phyloP scores from a whole-genome alignment of 2,113 vertebrate species.

The Xyrauchen texanus region DNA sequence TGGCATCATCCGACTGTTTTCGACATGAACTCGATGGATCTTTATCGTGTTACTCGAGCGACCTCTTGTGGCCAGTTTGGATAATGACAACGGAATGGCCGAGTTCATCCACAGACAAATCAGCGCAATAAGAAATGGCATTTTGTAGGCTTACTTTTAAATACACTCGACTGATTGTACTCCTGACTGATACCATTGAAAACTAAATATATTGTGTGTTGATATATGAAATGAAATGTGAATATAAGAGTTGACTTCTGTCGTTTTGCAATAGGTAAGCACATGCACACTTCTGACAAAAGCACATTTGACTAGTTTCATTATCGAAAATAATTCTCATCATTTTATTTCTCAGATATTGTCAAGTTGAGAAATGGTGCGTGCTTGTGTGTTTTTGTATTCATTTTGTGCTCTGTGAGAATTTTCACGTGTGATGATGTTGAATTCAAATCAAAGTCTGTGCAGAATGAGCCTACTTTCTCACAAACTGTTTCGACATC shows the following conservation, averaged over 20 bases:
- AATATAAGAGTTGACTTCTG: neutral
- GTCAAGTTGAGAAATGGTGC: no score
- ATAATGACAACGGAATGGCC: neutral
- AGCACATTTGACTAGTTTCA: no score
- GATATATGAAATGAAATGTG: neutral
- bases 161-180: neutral
- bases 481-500: conserved; percentile 76
- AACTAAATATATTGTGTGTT: neutral
- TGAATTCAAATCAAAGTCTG: conserved; percentile 67
- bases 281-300: neutral
- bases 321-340: no score
- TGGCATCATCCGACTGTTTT: neutral
- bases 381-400: conserved; percentile 55
- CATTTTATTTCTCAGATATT: no score
- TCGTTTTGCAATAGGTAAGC: no score
- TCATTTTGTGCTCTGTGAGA: conserved; percentile 16
- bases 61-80: conserved; percentile 49
- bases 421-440: conserved; percentile 55
- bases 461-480: conserved; percentile 71
- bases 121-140: neutral
- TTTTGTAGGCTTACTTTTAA: neutral
- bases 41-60: conserved; percentile 43
- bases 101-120: neutral
- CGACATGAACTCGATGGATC: neutral
- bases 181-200: neutral